Percentiles rank a stretch among this genome's conserved stretches.
phyloP scores from a whole-genome alignment of 2,113 vertebrate species.

The Thunnus maccoyii region DNA sequence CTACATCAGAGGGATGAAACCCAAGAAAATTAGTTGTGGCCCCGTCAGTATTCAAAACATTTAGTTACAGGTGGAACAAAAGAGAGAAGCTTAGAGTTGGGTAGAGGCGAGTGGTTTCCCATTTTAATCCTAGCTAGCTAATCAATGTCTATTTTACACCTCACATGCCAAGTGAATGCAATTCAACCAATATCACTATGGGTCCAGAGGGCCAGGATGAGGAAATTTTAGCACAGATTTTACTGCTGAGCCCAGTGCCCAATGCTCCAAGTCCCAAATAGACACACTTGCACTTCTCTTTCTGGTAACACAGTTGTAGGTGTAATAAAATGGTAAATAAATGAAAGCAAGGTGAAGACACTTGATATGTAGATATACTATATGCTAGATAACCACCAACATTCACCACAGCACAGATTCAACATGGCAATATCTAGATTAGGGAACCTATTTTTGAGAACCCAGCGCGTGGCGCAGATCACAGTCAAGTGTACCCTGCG shows the following conservation, averaged over 20 bases:
- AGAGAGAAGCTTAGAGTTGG: not conserved
- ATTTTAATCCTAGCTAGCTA: not conserved
- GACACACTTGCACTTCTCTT: no score
- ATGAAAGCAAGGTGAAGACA: no score
- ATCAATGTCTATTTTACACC: not conserved
- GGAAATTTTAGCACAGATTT: not conserved
- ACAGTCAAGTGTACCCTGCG: not conserved
- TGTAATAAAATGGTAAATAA: no score
- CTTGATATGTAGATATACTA: no score
- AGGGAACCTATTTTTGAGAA: no score
- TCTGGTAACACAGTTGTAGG: no score
- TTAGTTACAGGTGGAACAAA: not conserved
- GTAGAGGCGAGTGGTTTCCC: not conserved
- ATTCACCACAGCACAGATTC: no score
- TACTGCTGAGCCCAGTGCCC: not conserved
- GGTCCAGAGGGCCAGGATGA: not conserved
- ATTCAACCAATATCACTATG: not conserved
- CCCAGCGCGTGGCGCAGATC: not conserved
- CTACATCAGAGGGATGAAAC: no score
- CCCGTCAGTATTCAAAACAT: not conserved
- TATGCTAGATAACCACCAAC: no score
- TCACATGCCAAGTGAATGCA: not conserved
- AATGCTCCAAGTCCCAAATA: not conserved
- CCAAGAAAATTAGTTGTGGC: not conserved
- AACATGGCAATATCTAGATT: no score